These are phyloP conservation scores for Notoglanidium macrostoma DNA, from an alignment of 2,797 vertebrate genomes.

Conservation along the genomic window DNA sequence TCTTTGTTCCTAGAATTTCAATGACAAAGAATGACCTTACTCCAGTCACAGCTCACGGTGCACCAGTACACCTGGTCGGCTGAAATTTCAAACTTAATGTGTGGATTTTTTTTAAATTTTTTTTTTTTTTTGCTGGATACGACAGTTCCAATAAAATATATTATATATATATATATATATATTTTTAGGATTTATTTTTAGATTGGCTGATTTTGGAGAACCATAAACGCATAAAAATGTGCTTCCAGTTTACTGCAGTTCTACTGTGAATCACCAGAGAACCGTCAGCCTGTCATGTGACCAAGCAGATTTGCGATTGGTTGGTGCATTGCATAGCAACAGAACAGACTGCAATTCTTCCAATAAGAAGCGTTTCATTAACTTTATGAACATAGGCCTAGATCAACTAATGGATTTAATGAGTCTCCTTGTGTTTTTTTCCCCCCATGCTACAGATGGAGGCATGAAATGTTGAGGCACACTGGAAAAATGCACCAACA, in stretches of 20 bases:
- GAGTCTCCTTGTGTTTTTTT: neutral
- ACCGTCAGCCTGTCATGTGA: constrained; percentile 29
- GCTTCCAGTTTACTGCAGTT: constrained; percentile 1
- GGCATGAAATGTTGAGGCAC: neutral
- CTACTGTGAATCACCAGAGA: constrained; percentile 10
- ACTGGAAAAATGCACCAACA: neutral
- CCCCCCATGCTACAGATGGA: constrained; percentile 11
- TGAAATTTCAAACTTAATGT: neutral
- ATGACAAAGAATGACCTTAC: neutral
- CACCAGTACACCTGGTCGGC: neutral
- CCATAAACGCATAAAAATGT: neutral
- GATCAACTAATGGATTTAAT: constrained; percentile 31
- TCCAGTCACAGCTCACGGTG: neutral
- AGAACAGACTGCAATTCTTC: constrained; percentile 32
- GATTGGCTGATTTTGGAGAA: neutral
- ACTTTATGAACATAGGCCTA: constrained; percentile 36
- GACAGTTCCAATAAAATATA: no score
- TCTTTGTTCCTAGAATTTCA: neutral
- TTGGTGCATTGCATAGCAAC: constrained; percentile 38
- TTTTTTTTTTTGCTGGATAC: neutral
- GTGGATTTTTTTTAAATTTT: neutral
- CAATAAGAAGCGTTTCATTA: constrained; percentile 30
- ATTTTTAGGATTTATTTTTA: neutral
- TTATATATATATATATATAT: neutral
- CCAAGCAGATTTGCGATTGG: constrained; percentile 19